phyloP scores from a whole-genome alignment of 1,140 invertebrate genomes.

The Antheraea pernyi region DNA sequence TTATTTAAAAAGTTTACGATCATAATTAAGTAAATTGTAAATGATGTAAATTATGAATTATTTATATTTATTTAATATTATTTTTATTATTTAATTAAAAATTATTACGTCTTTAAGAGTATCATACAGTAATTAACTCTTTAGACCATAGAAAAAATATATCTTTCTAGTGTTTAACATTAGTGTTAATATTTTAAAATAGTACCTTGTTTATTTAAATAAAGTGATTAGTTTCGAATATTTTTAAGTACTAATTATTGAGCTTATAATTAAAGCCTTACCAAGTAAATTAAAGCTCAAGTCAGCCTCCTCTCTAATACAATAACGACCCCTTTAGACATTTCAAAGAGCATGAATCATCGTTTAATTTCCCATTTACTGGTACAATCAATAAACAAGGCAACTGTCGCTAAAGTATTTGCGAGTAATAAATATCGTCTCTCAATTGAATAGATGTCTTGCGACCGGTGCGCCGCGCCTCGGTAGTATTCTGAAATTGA shows the following conservation, averaged over 20 bases:
- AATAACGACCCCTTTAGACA: not conserved
- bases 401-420: conserved; percentile 16
- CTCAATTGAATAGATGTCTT: conserved; percentile 29
- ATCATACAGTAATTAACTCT: too few relatives aligned
- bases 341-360: conserved; percentile 14
- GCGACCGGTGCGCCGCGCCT: conserved; percentile 16
- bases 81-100: too few relatives aligned
- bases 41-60: too few relatives aligned
- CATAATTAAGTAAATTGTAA: too few relatives aligned
- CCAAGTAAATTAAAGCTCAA: not conserved
- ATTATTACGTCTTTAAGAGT: too few relatives aligned
- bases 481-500: conserved; percentile 29
- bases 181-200: too few relatives aligned
- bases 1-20: too few relatives aligned
- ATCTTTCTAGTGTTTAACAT: too few relatives aligned
- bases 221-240: not conserved
- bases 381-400: conserved; percentile 10
- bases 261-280: not conserved
- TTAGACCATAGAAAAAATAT: too few relatives aligned
- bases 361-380: conserved; percentile 13
- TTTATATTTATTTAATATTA: too few relatives aligned
- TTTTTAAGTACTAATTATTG: not conserved
- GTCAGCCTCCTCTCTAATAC: not conserved
- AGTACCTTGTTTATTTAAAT: not conserved
- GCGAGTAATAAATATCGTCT: conserved; percentile 30